Conservation (phyloP, 1,140 invertebrate genomes). For the Drosophila baimaii region DNA sequence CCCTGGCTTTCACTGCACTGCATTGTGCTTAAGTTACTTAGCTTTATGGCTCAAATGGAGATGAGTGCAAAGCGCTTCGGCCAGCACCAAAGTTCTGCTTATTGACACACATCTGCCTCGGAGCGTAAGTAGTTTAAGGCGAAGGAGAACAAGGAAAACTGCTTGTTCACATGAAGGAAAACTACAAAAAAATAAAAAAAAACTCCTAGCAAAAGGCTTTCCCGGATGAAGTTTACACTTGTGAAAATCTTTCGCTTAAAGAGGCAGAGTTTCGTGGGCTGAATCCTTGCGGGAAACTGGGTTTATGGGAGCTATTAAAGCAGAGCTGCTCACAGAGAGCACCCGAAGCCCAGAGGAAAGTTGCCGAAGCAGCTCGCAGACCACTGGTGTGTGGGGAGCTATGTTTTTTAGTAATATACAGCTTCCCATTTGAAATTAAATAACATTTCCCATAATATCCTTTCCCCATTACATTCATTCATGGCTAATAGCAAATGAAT, state of each 20-base stretch:
- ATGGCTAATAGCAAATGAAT: background rate
- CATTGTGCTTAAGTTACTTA: slow-evolving; percentile 59
- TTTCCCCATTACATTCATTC: background rate
- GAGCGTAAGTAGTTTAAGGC: slow-evolving; percentile 30
- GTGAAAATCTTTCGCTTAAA: background rate
- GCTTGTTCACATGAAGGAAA: background rate
- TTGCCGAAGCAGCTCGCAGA: too few relatives aligned
- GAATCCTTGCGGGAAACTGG: too few relatives aligned
- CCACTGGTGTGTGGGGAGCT: too few relatives aligned
- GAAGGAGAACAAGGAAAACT: background rate
- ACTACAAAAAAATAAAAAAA: background rate
- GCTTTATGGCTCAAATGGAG: slow-evolving; percentile 54
- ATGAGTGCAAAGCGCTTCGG: slow-evolving; percentile 34
- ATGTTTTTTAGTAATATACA: too few relatives aligned
- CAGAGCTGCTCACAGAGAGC: background rate
- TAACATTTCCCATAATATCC: background rate
- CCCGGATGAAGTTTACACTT: slow-evolving; percentile 14
- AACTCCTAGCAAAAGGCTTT: slow-evolving; percentile 4
- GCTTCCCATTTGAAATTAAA: background rate
- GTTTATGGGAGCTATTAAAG: background rate
- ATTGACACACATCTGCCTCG: slow-evolving; percentile 56
- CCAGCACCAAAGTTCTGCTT: slow-evolving; percentile 39
- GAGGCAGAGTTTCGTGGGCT: background rate
- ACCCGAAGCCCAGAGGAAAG: too few relatives aligned
- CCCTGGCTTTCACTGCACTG: slow-evolving; percentile 42